Conservation (phyloP, 2,888 invertebrate genomes). For the Hanleya hanleyi region DNA sequence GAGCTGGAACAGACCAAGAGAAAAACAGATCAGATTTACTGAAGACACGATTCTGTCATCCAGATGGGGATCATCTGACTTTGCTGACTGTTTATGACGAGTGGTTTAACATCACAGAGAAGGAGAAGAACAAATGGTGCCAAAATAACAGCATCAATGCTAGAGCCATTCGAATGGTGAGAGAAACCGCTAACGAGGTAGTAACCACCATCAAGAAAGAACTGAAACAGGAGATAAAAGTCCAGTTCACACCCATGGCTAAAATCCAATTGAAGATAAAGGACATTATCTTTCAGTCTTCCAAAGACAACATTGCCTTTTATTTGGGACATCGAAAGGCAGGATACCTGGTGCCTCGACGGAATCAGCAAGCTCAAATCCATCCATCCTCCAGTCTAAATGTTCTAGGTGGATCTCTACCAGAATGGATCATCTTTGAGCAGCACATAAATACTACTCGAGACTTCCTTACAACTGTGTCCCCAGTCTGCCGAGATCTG, state of each 20-base stretch:
- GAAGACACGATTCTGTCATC: slow-evolving; percentile 59
- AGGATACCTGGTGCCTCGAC: slow-evolving; percentile 53
- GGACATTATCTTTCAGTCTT: slow-evolving; percentile 51
- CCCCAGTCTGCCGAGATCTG: slow-evolving; percentile 51
- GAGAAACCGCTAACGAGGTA: slow-evolving; percentile 55
- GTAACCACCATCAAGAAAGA: slow-evolving; percentile 47
- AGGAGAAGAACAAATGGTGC: slow-evolving; percentile 62
- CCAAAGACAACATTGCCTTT: slow-evolving; percentile 50
- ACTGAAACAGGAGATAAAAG: slow-evolving; percentile 30
- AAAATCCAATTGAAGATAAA: slow-evolving; percentile 13
- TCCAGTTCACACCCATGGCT: slow-evolving; percentile 29
- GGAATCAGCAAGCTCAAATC: slow-evolving; percentile 46
- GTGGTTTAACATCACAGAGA: slow-evolving; percentile 54
- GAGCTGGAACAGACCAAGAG: slow-evolving; percentile 54
- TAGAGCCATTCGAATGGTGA: slow-evolving; percentile 59
- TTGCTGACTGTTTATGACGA: slow-evolving; percentile 57
- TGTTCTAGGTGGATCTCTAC: slow-evolving; percentile 46
- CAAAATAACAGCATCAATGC: slow-evolving; percentile 68
- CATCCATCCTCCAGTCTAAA: slow-evolving; percentile 63
- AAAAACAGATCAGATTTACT: slow-evolving; percentile 52
- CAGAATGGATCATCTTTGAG: slow-evolving; percentile 62
- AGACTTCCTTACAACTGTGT: slow-evolving; percentile 58
- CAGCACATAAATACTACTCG: slow-evolving; percentile 55
- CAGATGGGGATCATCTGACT: slow-evolving; percentile 62
- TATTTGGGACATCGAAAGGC: slow-evolving; percentile 58